These are phyloP conservation scores for Pycnonotus jocosus DNA, from an alignment of 2,113 vertebrate species.

Conservation along the genomic window DNA sequence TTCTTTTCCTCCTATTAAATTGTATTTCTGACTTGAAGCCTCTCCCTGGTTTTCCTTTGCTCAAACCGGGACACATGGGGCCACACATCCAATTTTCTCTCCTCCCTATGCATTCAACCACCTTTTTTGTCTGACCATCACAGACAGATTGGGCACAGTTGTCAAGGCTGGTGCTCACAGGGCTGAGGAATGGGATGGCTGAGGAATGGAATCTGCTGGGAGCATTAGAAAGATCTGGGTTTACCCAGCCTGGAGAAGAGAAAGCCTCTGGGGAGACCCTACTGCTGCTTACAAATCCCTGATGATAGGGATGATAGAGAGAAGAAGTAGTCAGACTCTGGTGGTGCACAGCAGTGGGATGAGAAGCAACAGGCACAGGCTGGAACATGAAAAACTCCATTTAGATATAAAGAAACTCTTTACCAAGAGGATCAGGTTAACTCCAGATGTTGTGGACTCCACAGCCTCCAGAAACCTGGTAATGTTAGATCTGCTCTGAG, in stretches of 20 bases:
- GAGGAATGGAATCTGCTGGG: not conserved
- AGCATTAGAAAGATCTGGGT: accelerated
- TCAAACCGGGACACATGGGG: no score
- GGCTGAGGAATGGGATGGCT: not conserved
- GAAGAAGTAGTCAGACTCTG: not conserved
- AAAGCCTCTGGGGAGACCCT: not conserved
- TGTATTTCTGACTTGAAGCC: no score
- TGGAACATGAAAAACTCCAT: not conserved
- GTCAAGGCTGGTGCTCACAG: not conserved
- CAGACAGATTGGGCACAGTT: not conserved
- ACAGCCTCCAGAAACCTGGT: not conserved
- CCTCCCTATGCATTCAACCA: not conserved
- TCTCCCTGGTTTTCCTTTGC: no score
- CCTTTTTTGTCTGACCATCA: not conserved
- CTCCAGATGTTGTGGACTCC: not conserved
- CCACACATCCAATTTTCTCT: not conserved
- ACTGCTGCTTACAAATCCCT: not conserved
- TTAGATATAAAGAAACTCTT: not conserved
- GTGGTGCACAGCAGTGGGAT: not conserved
- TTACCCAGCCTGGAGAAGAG: not conserved
- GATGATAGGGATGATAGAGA: not conserved
- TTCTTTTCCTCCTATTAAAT: no score
- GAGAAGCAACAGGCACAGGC: not conserved
- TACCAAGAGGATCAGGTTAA: not conserved
- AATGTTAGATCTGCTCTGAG: not conserved